Evolutionary conservation across 2,113 vertebrate species (phyloP).

Genomic region (Macrotis lagotis): DNA sequence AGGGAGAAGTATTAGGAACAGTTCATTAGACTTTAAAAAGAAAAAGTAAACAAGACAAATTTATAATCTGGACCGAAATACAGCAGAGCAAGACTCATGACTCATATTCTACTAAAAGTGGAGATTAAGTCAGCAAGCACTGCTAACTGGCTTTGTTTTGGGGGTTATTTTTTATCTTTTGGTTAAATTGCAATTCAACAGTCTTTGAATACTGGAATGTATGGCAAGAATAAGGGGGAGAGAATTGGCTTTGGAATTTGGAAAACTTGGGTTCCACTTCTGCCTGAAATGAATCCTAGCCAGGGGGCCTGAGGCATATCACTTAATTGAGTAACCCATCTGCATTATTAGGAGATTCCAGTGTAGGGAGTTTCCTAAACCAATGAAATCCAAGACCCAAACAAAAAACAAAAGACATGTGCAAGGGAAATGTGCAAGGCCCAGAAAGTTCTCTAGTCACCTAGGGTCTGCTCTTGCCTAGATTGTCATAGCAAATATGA

Average conservation of each 20-base stretch:
- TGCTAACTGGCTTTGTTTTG: neutral
- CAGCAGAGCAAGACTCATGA: neutral
- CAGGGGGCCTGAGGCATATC: neutral
- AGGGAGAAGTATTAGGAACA: neutral
- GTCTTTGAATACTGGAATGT: neutral
- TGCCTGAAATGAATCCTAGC: neutral
- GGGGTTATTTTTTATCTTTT: neutral
- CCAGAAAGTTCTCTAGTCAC: neutral
- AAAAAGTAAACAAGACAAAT: neutral
- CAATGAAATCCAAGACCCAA: neutral
- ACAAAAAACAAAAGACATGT: neutral
- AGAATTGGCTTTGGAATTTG: neutral
- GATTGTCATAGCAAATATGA: neutral
- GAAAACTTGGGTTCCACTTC: neutral
- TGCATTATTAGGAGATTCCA: neutral
- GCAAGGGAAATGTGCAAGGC: neutral
- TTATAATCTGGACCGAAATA: neutral
- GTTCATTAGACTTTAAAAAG: neutral
- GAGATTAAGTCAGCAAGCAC: neutral
- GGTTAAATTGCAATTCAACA: neutral
- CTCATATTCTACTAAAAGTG: neutral
- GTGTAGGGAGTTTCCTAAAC: neutral
- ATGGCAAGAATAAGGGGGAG: neutral
- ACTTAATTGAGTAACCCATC: neutral
- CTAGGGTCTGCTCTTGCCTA: neutral